Evolutionary conservation across 1,140 invertebrate genomes (phyloP), one percentile per base, ranked within the genome.

Genomic region (Drosophila novamexicana): DNA sequence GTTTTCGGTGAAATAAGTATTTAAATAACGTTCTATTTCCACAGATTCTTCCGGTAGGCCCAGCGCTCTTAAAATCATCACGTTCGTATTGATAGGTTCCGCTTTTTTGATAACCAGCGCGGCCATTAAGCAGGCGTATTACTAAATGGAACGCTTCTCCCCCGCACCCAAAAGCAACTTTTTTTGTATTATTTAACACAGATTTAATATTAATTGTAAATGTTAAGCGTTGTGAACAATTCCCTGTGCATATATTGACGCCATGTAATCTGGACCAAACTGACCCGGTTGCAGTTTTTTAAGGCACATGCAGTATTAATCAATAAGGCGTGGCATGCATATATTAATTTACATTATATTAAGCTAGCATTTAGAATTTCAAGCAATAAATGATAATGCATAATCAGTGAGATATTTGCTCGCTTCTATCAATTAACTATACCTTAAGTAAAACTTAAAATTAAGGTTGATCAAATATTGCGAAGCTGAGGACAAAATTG

Each of bases 31-130:
- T 36, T 16, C 34, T 6, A 9, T 18, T 2, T 16, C 1, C 14
- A 32, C 63, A 92, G 91, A 92, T 91, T 92, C 91, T 92, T 92
- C 91, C 91, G 89, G 85, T 70, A 91, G 91, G 75, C 91, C 91
- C 78, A 92, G 91, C 81, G 89, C 89, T 70, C 81, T 92, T 54
- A 92, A 92, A 92, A 91, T 92, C 74, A 92, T 92, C 52, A 92
- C 91, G 63, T 92, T 92, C 53, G 62, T 91, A 71, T 73, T 92
- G 62, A 92, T 92, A 63, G 90, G 90, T 39, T 88, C 91, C 57
- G 91, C 91, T 61, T 90, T 92, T 78, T 56, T 92, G 47, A 91
- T 92, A 68, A 92, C 91, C 45, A 91, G 90, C 76, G 90, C 91
- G 49, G 91, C 91, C 58, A 79, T 92, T 32, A 92, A 92, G 74